A percentile compares a stretch with the other conserved stretches of the same genome.
phyloP scores from a whole-genome alignment of 2,113 vertebrate genomes.

The Rostratula benghalensis region DNA sequence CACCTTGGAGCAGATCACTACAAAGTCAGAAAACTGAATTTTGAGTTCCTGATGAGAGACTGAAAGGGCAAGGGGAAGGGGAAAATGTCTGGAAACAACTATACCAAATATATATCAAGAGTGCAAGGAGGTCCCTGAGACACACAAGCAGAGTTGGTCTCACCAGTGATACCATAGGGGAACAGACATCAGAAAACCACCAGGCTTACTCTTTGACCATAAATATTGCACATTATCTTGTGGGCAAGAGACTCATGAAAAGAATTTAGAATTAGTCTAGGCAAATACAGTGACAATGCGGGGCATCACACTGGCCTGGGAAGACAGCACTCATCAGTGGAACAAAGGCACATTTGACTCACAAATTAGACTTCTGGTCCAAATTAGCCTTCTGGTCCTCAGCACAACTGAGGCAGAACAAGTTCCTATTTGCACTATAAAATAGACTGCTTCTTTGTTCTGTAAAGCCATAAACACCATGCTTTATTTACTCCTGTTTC shows the following conservation, averaged over 20 bases:
- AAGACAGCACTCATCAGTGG: neutral
- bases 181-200: neutral
- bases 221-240: neutral
- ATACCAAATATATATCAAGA: neutral
- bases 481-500: neutral
- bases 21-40: neutral
- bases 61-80: fast-evolving
- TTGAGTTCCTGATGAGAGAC: neutral
- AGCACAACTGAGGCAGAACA: neutral
- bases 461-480: neutral
- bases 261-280: neutral
- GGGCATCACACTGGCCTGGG: neutral
- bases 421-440: neutral
- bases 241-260: fast-evolving
- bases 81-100: neutral
- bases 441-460: neutral
- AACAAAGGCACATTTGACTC: neutral
- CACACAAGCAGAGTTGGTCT: neutral
- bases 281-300: neutral
- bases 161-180: neutral
- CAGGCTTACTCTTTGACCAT: neutral
- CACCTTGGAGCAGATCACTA: neutral
- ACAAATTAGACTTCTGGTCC: neutral
- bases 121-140: neutral
- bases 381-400: neutral